Evolutionary conservation across 2,797 vertebrate genomes (phyloP), one percentile per base, ranked within the genome.

Genomic region (Sphaeramia orbicularis): DNA sequence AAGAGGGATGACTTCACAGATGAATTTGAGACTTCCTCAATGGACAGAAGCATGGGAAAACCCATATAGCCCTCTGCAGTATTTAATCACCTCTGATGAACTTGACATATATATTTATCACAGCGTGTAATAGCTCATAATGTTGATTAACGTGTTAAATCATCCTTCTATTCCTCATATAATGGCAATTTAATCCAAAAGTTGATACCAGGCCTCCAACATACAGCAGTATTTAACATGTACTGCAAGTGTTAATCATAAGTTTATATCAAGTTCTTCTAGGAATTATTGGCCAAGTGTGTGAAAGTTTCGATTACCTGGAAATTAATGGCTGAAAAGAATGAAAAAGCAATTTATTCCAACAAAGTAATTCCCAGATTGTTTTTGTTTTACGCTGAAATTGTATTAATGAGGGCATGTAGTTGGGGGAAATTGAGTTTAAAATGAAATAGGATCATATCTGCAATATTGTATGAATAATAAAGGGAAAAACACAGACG

Each of bases 11-110:
- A 84, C 71, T 88, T 88, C 71, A 78, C 80, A 62, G 80, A 84
- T 82, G 74, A 85, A 88, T 82, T 38, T 79, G 75, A 83, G 77
- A 76, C 81, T 80, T 87, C 82, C 80, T 80, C 70, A 78, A 80
- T 81, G 73, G 74, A 84, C 80, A 72, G 71, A 87, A 80, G 60
- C 84, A 75, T 86, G 81, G 84, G 87, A 78, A 88, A 83, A 81
- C 70, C 57, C 73, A 65, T 13, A 59, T 36, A 69, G 66, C 53
- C 62, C 58, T 51, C 63, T 65, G 60, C 60, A 62, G 70, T 67
- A 67, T 76, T 86, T 61, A 76, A 81, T 76, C 58, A 71, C 69
- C 42, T 44, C 60, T 4, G 0, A n/a, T 78, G 63, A 77, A 64
- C 71, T 60, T 56, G 18, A 55, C 2, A 66, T 76, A 48, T 65